Evolutionary conservation across 2,888 invertebrate species (phyloP), one percentile per base, ranked within the genome.

Genomic region (Cataglyphis livida): DNA sequence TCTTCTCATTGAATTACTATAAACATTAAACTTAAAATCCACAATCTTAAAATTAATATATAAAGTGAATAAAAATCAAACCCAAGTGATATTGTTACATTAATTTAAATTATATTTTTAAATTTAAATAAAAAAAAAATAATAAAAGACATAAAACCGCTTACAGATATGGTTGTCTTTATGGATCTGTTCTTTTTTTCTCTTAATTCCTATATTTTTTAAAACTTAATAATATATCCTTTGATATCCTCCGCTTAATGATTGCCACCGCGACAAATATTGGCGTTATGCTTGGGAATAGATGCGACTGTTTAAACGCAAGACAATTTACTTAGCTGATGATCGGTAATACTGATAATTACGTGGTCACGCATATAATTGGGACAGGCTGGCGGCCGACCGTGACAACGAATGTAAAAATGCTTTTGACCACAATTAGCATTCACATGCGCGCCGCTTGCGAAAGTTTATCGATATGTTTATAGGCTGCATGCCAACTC

Each of bases 371-470:
- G 38, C 75, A 62, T 51, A 51, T 76, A 88, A 88, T 83, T 81
- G 32, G 84, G 79, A 76, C 82, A 57, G 54, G 54, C n/a, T 62
- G n/a, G 18, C 10, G 59, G 25, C 9, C 18, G 66, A 18, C 73
- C 79, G 62, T 71, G 57, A 79, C 81, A 85, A 88, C 88, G 88
- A 90, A 82, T 70, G 87, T 88, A 91, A 91, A 91, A 91, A 90
- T 88, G 87, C 88, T 91, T 91, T 87, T 87, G 84, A 81, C 61
- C 83, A 48, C 66, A n/a, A 70, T 88, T 85, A 51, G 70, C 73
- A 87, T 90, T 91, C 91, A 71, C 5, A 64, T 59, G 48, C 28
- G 57, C 28, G 81, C 25, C 57, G 41, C 25, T 54, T 74, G 85
- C 79, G 90, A 90, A 90, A 90, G 90, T 89, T 21, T 61, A 71